Conservation (phyloP, 2,797 vertebrate genomes). For the Coranthus polyacanthus region DNA sequence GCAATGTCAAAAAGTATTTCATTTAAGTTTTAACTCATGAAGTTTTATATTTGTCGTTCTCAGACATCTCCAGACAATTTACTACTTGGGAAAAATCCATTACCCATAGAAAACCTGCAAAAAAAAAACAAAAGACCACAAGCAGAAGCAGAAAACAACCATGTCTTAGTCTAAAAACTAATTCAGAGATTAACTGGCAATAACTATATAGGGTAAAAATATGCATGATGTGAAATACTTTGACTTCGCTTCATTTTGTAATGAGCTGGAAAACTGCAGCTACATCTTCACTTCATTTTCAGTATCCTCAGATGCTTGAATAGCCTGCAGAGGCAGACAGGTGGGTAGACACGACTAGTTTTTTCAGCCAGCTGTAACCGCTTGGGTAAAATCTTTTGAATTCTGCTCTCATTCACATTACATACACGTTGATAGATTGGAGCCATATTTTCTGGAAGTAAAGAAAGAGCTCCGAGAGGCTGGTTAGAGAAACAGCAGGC, state of each 20-base stretch:
- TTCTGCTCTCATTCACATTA: slow-evolving; percentile 27
- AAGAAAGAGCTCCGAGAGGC: background rate
- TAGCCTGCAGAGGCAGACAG: slow-evolving; percentile 38
- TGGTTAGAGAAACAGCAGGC: slow-evolving; percentile 17
- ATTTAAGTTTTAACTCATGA: no score
- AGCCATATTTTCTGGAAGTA: slow-evolving; percentile 12
- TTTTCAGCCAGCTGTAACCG: slow-evolving; percentile 14
- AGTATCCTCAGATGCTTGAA: slow-evolving; percentile 21
- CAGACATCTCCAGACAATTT: background rate
- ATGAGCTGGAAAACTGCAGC: slow-evolving; percentile 1
- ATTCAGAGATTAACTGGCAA: slow-evolving; percentile 6
- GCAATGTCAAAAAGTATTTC: background rate
- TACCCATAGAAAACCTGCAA: background rate
- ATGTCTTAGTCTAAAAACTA: no score
- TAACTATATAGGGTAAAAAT: no score
- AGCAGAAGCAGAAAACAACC: no score
- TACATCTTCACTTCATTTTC: slow-evolving; percentile 22
- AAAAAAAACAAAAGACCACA: background rate
- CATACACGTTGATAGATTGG: slow-evolving; percentile 24
- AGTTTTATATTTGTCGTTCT: no score
- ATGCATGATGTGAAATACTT: slow-evolving; percentile 10
- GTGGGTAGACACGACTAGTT: slow-evolving; percentile 28
- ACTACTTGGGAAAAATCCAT: background rate
- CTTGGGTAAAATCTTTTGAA: slow-evolving; percentile 29
- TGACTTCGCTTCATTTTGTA: background rate